These are phyloP conservation scores for Atta texana DNA, from an alignment of 1,140 invertebrate species.

Conservation along the genomic window DNA sequence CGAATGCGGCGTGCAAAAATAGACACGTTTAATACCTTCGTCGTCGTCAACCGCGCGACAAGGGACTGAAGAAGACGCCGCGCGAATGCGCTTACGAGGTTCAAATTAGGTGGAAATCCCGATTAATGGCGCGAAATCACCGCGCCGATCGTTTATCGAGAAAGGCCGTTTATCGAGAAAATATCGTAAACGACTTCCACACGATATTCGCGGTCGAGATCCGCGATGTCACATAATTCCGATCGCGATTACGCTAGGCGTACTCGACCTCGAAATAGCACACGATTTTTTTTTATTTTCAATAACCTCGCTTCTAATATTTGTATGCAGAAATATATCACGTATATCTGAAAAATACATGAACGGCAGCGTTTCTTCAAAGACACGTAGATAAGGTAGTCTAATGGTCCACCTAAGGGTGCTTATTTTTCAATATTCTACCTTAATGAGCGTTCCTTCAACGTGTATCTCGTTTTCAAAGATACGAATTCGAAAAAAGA, in stretches of 20 bases:
- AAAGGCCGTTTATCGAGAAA: conserved; percentile 36
- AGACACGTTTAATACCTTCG: conserved; percentile 55
- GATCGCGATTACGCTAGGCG: not conserved
- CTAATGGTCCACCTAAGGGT: not conserved
- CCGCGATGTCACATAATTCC: not conserved
- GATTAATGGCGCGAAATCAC: conserved; percentile 25
- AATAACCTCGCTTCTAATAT: not conserved
- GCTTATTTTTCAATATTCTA: conserved; percentile 37
- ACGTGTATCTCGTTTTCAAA: conserved; percentile 3
- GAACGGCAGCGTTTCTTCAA: not conserved
- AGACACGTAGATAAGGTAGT: not conserved
- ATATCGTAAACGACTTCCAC: conserved; percentile 44
- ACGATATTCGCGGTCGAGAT: not conserved
- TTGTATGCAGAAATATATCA: not conserved
- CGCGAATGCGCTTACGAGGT: conserved; percentile 34
- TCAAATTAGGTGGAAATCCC: conserved; percentile 50
- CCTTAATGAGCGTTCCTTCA: conserved; percentile 12
- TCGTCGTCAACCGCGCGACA: not conserved
- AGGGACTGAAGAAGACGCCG: not conserved
- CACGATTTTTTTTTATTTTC: not conserved
- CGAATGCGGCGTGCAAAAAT: conserved; percentile 24
- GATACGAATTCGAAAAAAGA: not conserved
- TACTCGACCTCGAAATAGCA: not conserved
- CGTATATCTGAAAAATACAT: not conserved
- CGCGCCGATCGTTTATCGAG: not conserved